Evolutionary conservation across 2,797 vertebrate species (phyloP).

Genomic region (Liasis olivaceus): DNA sequence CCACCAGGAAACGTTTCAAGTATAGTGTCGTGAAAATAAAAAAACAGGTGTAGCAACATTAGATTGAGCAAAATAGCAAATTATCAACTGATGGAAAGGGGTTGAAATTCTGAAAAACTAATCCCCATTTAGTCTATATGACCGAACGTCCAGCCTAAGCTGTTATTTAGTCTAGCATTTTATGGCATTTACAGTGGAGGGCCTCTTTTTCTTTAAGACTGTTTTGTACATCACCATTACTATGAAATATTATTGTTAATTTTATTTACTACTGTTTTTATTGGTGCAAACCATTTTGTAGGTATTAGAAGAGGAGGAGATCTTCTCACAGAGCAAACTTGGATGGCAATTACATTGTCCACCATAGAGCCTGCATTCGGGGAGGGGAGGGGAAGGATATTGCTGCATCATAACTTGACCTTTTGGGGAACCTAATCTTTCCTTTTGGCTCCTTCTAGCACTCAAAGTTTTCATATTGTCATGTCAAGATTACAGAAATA

Average conservation of each 20-base stretch:
- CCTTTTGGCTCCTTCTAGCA: slow-evolving; percentile 22
- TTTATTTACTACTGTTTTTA: neutral
- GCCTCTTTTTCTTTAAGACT: neutral
- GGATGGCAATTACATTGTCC: neutral
- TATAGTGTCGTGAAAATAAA: neutral
- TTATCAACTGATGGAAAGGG: neutral
- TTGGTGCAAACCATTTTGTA: neutral
- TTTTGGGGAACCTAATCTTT: slow-evolving; percentile 37
- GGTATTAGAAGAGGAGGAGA: neutral
- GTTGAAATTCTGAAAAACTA: neutral
- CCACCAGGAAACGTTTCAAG: neutral
- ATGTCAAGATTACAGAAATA: slow-evolving; percentile 48
- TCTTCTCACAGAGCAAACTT: neutral
- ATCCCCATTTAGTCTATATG: neutral
- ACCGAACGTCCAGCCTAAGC: neutral
- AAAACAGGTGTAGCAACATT: neutral
- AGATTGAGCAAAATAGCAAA: neutral
- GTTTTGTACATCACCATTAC: neutral
- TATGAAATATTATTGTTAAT: neutral
- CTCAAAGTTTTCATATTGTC: slow-evolving; percentile 39
- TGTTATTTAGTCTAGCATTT: neutral
- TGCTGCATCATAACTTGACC: slow-evolving; percentile 37
- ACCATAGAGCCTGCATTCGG: slow-evolving; percentile 9
- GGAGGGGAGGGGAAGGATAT: slow-evolving; percentile 10
- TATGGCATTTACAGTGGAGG: neutral